Evolutionary conservation across 1,140 invertebrate species (phyloP), one percentile per base, ranked within the genome.

Genomic region (Drosophila santomea): DNA sequence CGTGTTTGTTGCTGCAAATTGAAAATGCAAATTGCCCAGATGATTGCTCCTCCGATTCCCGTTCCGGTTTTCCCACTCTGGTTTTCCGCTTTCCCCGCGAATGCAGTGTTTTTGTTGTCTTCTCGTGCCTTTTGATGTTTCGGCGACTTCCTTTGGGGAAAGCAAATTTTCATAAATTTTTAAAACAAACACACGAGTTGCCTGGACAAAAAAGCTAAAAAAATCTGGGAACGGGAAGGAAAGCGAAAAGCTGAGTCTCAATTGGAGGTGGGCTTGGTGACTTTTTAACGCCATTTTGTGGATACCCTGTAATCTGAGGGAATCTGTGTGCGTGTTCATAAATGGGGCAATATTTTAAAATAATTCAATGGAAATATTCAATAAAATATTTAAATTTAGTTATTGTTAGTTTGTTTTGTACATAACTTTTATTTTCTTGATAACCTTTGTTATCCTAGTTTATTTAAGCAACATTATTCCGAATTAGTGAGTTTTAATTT

Each of bases 121-220:
- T 75, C 8, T 32, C 32, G 57, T 73, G 84, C 44, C 83, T 72
- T 86, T 88, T 89, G 83, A 89, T 89, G 83, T 88, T 67, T 68
- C 43, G 56, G 38, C 80, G 58, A 55, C 72, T 64, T 66, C 52
- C 60, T 56, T 48, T 28, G 39, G 83, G 79, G 68, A 88, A 89
- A 88, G 77, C 79, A 88, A 88, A 88, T 89, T 88, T 88, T 88
- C 83, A 88, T 88, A 88, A 88, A 89, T 88, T 88, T 80, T 89
- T 79, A 89, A 88, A 89, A 88, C 84, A 88, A 88, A 88, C 84
- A 80, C 79, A 77, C 56, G 41, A 56, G 58, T 48, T 52, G 23
- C 20, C 62, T 36, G 55, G 6, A 32, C 20, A 55, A 36, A 54
- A 38, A 47, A 38, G 17, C 35, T 51, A 62, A 23, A 58, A 64